Conservation (phyloP, 2,113 vertebrate genomes). For the Hucho hucho region DNA sequence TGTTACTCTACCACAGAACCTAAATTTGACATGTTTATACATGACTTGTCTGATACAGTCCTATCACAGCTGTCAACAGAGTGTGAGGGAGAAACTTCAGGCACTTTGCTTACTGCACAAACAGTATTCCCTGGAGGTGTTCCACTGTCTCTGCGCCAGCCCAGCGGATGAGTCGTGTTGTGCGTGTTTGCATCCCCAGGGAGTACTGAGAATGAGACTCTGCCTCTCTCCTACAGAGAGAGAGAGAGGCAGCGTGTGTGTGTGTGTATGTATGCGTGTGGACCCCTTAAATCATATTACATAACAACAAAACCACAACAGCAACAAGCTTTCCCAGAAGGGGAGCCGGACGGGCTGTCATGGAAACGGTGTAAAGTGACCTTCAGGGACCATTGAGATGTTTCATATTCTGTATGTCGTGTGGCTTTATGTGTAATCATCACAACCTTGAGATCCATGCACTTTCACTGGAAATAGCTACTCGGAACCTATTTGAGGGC, state of each 20-base stretch:
- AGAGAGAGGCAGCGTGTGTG: background rate
- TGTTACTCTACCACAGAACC: too few relatives aligned
- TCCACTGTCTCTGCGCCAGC: constrained; percentile 8
- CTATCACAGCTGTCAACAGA: constrained; percentile 29
- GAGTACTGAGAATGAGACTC: constrained; percentile 32
- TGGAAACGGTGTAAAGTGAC: too few relatives aligned
- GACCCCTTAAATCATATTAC: constrained; percentile 28
- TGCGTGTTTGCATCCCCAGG: constrained; percentile 23
- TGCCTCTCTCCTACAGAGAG: constrained; percentile 48
- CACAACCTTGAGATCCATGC: background rate
- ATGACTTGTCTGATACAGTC: constrained; percentile 41
- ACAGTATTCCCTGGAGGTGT: constrained; percentile 13
- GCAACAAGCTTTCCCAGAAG: constrained; percentile 2
- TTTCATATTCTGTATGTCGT: too few relatives aligned
- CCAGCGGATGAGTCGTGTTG: background rate
- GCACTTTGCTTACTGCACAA: constrained; percentile 3
- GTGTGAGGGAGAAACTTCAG: background rate
- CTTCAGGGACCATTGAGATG: too few relatives aligned
- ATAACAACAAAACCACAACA: constrained; percentile 33
- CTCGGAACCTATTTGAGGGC: too few relatives aligned
- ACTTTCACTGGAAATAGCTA: too few relatives aligned
- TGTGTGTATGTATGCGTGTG: constrained; percentile 10
- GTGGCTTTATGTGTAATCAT: too few relatives aligned
- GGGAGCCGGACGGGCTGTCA: too few relatives aligned
- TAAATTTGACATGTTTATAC: constrained; percentile 14